Evolutionary conservation across 2,797 vertebrate genomes (phyloP).

Genomic region (Erpetoichthys calabaricus): DNA sequence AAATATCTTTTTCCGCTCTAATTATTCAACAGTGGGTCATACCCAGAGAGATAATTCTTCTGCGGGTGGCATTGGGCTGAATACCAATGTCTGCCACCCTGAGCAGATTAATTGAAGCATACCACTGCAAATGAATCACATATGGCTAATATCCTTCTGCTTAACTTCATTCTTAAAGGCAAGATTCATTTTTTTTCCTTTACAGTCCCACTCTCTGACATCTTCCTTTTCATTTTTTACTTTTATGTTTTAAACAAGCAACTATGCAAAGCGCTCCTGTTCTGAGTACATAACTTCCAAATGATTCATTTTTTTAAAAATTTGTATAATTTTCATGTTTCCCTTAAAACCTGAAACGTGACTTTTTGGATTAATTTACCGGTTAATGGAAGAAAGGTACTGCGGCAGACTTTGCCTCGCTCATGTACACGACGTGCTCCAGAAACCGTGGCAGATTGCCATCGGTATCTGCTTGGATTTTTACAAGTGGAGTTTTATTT

Average conservation of each 20-base stretch:
- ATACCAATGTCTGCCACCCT: slow-evolving; percentile 32
- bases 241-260: background rate
- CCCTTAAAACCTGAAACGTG: slow-evolving; percentile 7
- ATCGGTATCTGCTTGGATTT: no score
- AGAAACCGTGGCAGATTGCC: no score
- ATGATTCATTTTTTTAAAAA: slow-evolving; percentile 5
- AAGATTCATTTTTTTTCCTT: slow-evolving; percentile 17
- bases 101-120: slow-evolving; percentile 37
- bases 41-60: slow-evolving; percentile 31
- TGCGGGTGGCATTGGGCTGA: slow-evolving; percentile 32
- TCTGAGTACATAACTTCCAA: no score
- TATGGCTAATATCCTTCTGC: slow-evolving; percentile 34
- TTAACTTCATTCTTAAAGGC: slow-evolving; percentile 10
- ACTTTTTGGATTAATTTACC: slow-evolving; percentile 34
- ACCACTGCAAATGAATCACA: slow-evolving; percentile 30
- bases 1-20: slow-evolving; percentile 41
- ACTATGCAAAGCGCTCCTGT: background rate
- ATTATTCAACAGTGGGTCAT: slow-evolving; percentile 39
- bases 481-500: no score
- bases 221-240: slow-evolving; percentile 10
- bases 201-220: slow-evolving; percentile 6
- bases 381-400: no score
- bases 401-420: no score
- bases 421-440: no score
- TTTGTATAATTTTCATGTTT: slow-evolving; percentile 26